phyloP scores from a whole-genome alignment of 2,888 invertebrate genomes.

The Imbricaverruca yamaguchii region DNA sequence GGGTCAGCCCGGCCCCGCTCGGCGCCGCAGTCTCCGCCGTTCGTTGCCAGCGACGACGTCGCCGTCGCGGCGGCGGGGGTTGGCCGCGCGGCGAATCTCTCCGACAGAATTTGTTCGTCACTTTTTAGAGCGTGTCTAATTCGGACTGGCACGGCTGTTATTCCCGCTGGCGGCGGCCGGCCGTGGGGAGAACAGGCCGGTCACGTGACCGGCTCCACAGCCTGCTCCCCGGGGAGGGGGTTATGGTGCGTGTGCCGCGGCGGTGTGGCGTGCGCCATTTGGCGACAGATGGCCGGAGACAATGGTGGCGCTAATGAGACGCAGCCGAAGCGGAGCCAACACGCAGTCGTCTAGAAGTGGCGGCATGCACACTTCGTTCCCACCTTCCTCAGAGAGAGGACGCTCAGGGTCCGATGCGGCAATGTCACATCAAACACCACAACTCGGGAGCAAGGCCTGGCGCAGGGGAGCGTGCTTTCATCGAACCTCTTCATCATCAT shows the following conservation, averaged over 20 bases:
- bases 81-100: not conserved
- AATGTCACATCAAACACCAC: no score
- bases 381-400: no score
- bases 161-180: not conserved
- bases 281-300: slow-evolving; percentile 16
- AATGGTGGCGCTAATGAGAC: slow-evolving; percentile 9
- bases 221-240: not conserved
- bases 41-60: not conserved
- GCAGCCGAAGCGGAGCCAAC: slow-evolving; percentile 1
- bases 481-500: no score
- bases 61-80: not conserved
- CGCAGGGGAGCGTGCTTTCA: no score
- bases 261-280: slow-evolving; percentile 6
- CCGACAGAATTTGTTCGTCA: not conserved
- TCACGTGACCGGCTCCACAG: not conserved
- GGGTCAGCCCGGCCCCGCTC: not conserved
- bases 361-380: no score
- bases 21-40: not conserved
- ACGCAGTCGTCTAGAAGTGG: not conserved
- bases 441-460: no score
- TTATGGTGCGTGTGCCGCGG: slow-evolving; percentile 11
- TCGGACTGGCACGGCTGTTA: not conserved
- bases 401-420: no score
- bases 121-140: slow-evolving; percentile 9
- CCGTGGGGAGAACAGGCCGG: not conserved